Evolutionary conservation across 2,888 invertebrate species (phyloP), one percentile per base, ranked within the genome.

Genomic region (Synergus japonicus): DNA sequence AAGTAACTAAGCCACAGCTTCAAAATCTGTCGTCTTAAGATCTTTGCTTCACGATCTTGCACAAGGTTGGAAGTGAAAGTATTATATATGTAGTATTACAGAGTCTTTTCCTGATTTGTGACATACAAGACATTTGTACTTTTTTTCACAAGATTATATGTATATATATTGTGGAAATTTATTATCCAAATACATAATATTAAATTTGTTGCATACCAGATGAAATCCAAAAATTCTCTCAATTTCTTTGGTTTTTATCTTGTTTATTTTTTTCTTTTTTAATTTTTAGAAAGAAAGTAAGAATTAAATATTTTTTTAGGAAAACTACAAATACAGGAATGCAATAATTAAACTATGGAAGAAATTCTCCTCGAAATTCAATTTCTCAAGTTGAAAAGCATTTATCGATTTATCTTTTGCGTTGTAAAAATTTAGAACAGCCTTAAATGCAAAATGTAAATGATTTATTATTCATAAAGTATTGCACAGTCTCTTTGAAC

Each of bases 61-160:
- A 54, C 69, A 73, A 73, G 46, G 37, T 49, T 73, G 49, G 5
- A 29, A 73, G 69, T 73, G 69, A 73, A 73, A 73, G 69, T 54
- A 73, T 73, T 73, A 54, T 73, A 37, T 37, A 54, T 73, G n/a
- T 37, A 37, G 22, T 29, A 60, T 60, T 60, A 60, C 22, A 18
- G 60, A 29, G 22, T 10, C 37, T 29, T 73, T 49, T 49, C n/a
- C 46, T 2, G 15, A 49, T 49, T 9, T 29, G n/a, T 73, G 46
- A 54, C 49, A 37, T 54, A 15, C 0, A 15, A n/a, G 29, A 4
- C 37, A 49, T 46, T 29, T 15, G 15, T 46, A 49, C 15, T 69
- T 22, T 46, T 22, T 69, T 10, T 13, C 44, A 44, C 29, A 12
- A 10, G 10, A 8, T 65, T 15, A 43, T 5, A 41, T 29, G 3